Base-by-base conservation (phyloP, 2,797 vertebrate species). In the Phataginus tetradactyla region DNA sequence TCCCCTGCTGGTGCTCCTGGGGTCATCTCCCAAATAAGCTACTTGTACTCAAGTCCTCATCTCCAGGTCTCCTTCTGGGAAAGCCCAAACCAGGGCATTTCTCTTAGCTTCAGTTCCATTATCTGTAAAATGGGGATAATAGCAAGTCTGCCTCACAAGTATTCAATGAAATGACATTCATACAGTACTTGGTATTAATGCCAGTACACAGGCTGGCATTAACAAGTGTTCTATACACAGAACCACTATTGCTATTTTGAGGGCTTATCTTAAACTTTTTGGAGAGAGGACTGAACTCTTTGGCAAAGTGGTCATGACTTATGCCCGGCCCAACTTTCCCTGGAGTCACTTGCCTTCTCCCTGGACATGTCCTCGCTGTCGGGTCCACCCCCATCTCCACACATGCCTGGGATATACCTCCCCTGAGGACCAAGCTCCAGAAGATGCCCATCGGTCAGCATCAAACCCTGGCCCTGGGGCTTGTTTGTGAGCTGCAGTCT, bases 271-370 rank as follows among this genome's bases (percentile, higher is more conserved):
- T 25, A 32, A 29, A 68, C 11, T 74, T 69, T 93, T 14, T 78
- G n/a, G 90, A 81, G 69, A 86, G 1, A 72, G 55, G 55, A 37
- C 7, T 42, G 78, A 42, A 20, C 23, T 57, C 17, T 86, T 42
- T 32, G 49, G 32, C 37, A 21, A 55, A 86, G 42, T 2, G 21
- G 34, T 34, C 34, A 34, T 0, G 57, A 68, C 25, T 25, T 12
- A 32, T 2, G 2, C 8, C n/a, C 6, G 0, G 1, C 32, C 55
- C 57, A 57, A 18, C 20, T 14, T 9, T 17, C n/a, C 39, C n/a
- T 18, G 13, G 59, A 69, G 45, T 45, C 8, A 25, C 8, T 13
- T 42, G 42, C 21, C 29, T 27, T 75, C 57, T 49, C 63, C n/a
- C 29, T 13, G 17, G 68, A 29, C 0, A 29, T 14, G n/a, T 32